Percentiles rank a stretch among this genome's conserved stretches.
phyloP scores from a whole-genome alignment of 2,888 invertebrate species.

The Caenorhabditis panamensis region DNA sequence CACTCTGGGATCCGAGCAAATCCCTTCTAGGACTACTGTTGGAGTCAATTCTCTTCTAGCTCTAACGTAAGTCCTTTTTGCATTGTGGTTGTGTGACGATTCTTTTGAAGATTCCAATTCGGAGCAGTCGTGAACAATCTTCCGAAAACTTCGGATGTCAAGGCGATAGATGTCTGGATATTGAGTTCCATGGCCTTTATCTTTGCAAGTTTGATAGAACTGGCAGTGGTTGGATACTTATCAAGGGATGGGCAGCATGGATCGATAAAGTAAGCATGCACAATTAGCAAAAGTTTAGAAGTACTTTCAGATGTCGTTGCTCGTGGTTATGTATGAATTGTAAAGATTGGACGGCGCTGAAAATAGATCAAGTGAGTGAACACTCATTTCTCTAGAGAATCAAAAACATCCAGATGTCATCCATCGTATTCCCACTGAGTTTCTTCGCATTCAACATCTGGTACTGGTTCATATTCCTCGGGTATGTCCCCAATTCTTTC shows the following conservation, averaged over 20 bases:
- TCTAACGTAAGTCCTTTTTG: slow-evolving; percentile 65
- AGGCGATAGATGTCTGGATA: slow-evolving; percentile 81
- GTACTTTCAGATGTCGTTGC: slow-evolving; percentile 75
- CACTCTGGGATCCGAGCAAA: slow-evolving; percentile 80
- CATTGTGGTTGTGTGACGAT: not conserved
- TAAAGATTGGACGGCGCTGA: slow-evolving; percentile 79
- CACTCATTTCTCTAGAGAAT: too few relatives aligned
- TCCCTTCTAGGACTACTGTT: slow-evolving; percentile 80
- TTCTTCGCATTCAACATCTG: slow-evolving; percentile 81
- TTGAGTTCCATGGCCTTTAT: slow-evolving; percentile 81
- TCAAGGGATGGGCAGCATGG: slow-evolving; percentile 70
- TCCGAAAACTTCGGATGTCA: slow-evolving; percentile 81
- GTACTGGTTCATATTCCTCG: slow-evolving; percentile 81
- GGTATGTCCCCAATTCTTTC: slow-evolving; percentile 65
- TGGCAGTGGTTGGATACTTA: slow-evolving; percentile 80
- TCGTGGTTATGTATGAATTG: slow-evolving; percentile 80
- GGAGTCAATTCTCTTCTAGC: slow-evolving; percentile 81
- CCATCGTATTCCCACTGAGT: slow-evolving; percentile 77
- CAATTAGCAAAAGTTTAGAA: too few relatives aligned
- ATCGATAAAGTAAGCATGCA: slow-evolving; percentile 64
- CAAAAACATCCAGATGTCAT: slow-evolving; percentile 77
- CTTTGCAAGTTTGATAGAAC: slow-evolving; percentile 80
- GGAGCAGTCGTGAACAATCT: slow-evolving; percentile 80
- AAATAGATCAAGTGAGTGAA: slow-evolving; percentile 77
- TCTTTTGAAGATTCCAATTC: slow-evolving; percentile 76